Base-by-base conservation (phyloP, 2,797 vertebrate genomes). In the Anguilla megastoma region DNA sequence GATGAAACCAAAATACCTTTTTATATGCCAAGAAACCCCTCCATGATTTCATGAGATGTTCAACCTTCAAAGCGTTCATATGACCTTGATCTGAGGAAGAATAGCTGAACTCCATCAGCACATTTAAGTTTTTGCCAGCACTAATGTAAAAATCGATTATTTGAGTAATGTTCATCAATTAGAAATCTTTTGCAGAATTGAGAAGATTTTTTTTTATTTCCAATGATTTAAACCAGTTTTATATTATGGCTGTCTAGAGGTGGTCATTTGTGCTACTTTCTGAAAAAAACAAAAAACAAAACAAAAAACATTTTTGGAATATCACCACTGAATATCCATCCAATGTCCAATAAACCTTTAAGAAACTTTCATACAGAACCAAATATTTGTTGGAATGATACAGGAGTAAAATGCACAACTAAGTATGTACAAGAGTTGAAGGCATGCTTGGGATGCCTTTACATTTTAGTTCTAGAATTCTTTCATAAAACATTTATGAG, bases 401-500 rank as follows among this genome's bases (percentile, higher is more conserved):
- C 45, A 24, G 79, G 41, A 82, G 45, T n/a, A 9, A 48, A 48
- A 50, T 2, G 36, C 1, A 82, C 33, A 79, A 4, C 4, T 41
- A 82, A 80, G 2, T 0, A 8, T 24, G 5, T 79, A 18, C 0
- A 60, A 45, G 7, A 80, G 3, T 0, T 36, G 76, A 76, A 21
- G 76, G 14, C 4, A 21, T 10, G 30, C 69, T n/a, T 74, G 69
- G 10, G 27, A 74, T 74, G 10, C n/a, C 69, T 33, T 66, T 74
- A 74, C 69, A 74, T 74, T n/a, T 76, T 45, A 82, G 18, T 82
- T 50, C 41, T n/a, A 24, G 21, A 24, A 12, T 45, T 24, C 18
- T 48, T 48, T 50, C 41, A 82, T 82, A 21, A n/a, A 82, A 82
- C 45, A 82, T 82, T 82, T 41, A 82, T 45, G 14, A 82, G 18